Evolutionary conservation across 2,888 invertebrate genomes (phyloP).

Genomic region (Himalopsyche kuldschensis): DNA sequence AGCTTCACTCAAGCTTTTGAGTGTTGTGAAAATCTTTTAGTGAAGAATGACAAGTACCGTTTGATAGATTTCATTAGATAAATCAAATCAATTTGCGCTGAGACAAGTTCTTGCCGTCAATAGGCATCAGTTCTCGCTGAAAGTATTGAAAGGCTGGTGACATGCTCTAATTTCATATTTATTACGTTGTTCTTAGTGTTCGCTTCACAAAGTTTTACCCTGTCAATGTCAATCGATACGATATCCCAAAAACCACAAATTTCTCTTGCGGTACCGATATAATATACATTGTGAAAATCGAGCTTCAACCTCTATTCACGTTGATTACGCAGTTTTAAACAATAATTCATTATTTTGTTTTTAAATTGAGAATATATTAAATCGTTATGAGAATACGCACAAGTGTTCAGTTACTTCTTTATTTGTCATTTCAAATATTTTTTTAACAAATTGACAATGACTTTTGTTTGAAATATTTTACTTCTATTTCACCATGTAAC

Average conservation of each 20-base stretch:
- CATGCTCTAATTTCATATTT: slow-evolving; percentile 7
- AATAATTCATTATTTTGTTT: too few species aligned
- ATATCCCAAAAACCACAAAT: not conserved
- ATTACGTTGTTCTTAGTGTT: not conserved
- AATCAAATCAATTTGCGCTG: not conserved
- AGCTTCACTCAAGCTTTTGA: too few species aligned
- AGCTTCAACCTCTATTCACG: not conserved
- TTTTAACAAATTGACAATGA: too few species aligned
- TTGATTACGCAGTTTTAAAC: too few species aligned
- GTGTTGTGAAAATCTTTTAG: not conserved
- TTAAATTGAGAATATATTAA: too few species aligned
- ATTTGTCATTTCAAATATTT: too few species aligned
- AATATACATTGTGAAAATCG: not conserved
- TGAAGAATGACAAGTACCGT: not conserved
- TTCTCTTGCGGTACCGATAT: not conserved
- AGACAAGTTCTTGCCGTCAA: not conserved
- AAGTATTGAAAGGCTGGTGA: not conserved
- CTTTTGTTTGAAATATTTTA: too few species aligned
- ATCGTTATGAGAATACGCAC: too few species aligned
- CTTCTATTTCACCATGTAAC: too few species aligned
- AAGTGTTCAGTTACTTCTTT: too few species aligned
- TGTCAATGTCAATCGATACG: not conserved
- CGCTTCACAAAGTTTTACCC: not conserved
- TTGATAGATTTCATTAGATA: not conserved
- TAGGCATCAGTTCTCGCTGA: not conserved